phyloP scores from a whole-genome alignment of 2,888 invertebrate species.

The Drosophila prostipennis region DNA sequence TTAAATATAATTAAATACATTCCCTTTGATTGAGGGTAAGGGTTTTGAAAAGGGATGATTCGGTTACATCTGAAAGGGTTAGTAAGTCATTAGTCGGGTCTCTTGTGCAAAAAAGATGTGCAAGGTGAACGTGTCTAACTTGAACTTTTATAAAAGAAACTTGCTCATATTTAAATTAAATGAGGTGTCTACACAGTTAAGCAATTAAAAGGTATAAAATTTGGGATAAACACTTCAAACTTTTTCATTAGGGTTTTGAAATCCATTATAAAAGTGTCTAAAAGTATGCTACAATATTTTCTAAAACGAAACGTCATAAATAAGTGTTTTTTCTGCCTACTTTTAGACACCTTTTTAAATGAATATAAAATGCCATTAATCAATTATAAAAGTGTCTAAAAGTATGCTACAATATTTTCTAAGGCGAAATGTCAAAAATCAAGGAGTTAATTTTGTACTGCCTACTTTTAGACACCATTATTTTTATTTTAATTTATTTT shows the following conservation, averaged over 20 bases:
- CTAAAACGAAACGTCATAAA: no score
- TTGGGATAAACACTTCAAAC: neutral
- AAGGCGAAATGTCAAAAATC: no score
- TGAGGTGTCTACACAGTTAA: neutral
- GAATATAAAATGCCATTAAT: no score
- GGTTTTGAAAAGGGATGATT: conserved; percentile 11
- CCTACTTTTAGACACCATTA: no score
- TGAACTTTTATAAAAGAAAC: neutral
- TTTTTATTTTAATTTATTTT: no score
- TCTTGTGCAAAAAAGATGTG: neutral
- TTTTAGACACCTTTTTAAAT: no score
- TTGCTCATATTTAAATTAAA: neutral
- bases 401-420: no score
- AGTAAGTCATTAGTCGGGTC: conserved; percentile 7
- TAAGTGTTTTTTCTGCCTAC: no score
- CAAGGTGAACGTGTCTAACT: neutral
- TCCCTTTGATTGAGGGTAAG: conserved; percentile 28
- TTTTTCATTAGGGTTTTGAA: neutral
- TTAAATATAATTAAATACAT: conserved; percentile 38
- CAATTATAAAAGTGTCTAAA: no score
- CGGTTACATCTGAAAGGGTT: neutral
- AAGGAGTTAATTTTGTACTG: no score
- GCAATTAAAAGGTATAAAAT: neutral
- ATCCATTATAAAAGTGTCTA: no score
- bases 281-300: no score